These are phyloP conservation scores for Rhinogobius similis DNA, from an alignment of 2,113 vertebrate species.

Conservation along the genomic window DNA sequence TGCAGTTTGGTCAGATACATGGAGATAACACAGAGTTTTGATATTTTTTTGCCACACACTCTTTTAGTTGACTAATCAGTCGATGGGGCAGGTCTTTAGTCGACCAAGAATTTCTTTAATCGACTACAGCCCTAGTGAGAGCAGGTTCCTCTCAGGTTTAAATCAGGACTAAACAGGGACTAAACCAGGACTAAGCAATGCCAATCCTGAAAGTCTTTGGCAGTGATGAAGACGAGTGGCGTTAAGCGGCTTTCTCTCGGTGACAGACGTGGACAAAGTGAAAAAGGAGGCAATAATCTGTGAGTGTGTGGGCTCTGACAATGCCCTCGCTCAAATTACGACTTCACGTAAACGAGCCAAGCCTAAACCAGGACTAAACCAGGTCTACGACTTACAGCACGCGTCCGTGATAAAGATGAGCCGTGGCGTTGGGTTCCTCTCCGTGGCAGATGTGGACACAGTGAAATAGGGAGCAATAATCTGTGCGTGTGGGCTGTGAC, in stretches of 20 bases:
- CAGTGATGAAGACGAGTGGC: slow-evolving; percentile 46
- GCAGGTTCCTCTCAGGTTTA: background rate
- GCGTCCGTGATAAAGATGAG: slow-evolving; percentile 44
- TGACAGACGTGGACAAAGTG: slow-evolving; percentile 25
- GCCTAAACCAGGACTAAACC: background rate
- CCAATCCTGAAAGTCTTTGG: too few relatives aligned
- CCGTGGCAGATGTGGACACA: slow-evolving; percentile 32
- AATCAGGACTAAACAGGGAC: background rate
- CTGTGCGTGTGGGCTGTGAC: slow-evolving; percentile 34
- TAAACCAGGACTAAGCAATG: background rate
- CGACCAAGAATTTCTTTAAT: too few relatives aligned
- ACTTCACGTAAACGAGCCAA: background rate
- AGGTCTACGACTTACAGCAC: background rate
- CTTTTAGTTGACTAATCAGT: too few relatives aligned
- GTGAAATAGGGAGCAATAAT: slow-evolving; percentile 21
- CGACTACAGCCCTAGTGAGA: too few relatives aligned
- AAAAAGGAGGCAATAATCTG: slow-evolving; percentile 20
- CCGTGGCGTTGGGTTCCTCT: slow-evolving; percentile 47
- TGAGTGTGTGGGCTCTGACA: slow-evolving; percentile 35
- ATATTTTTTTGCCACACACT: too few relatives aligned
- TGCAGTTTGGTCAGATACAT: too few relatives aligned
- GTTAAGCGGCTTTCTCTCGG: slow-evolving; percentile 46
- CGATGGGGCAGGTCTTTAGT: too few relatives aligned
- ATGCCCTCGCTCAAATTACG: slow-evolving; percentile 11
- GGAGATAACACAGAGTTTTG: too few relatives aligned